phyloP scores from a whole-genome alignment of 2,797 vertebrate species.

The Rhinophrynus dorsalis region DNA sequence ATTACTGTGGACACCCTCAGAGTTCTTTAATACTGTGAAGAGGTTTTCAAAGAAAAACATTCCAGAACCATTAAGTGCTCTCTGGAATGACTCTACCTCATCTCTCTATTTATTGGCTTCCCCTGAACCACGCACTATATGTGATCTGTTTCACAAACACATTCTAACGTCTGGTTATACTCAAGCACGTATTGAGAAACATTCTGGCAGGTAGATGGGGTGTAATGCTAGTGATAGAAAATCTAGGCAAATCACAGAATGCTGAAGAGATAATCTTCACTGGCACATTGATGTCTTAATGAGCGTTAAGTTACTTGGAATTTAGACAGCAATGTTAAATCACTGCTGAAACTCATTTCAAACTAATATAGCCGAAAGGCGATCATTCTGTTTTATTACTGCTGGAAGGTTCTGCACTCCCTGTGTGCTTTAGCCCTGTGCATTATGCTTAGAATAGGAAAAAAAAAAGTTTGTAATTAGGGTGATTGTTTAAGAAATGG shows the following conservation, averaged over 20 bases:
- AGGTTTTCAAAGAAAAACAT: slow-evolving; percentile 16
- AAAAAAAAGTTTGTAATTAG: too few relatives aligned
- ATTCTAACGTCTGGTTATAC: slow-evolving; percentile 18
- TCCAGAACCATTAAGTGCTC: slow-evolving; percentile 20
- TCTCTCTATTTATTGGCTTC: neutral
- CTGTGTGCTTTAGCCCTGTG: too few relatives aligned
- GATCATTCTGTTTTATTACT: too few relatives aligned
- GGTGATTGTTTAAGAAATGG: too few relatives aligned
- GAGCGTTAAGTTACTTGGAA: neutral
- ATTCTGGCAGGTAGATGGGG: slow-evolving; percentile 28
- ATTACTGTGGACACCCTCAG: slow-evolving; percentile 16
- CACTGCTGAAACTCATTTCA: too few relatives aligned
- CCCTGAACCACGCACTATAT: slow-evolving; percentile 1
- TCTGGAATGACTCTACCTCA: neutral
- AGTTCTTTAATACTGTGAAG: neutral
- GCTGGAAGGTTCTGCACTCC: too few relatives aligned
- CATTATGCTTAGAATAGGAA: too few relatives aligned
- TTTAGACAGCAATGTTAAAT: too few relatives aligned
- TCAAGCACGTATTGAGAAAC: slow-evolving; percentile 29
- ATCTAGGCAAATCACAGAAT: neutral
- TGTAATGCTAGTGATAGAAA: neutral
- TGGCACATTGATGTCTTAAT: neutral
- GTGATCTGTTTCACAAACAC: slow-evolving; percentile 8
- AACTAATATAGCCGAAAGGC: too few relatives aligned
- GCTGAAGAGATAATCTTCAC: neutral